A percentile compares a stretch with the other conserved stretches of the same genome.
Conservation (phyloP, 2,888 invertebrate genomes). For the Athetis lepigone region DNA sequence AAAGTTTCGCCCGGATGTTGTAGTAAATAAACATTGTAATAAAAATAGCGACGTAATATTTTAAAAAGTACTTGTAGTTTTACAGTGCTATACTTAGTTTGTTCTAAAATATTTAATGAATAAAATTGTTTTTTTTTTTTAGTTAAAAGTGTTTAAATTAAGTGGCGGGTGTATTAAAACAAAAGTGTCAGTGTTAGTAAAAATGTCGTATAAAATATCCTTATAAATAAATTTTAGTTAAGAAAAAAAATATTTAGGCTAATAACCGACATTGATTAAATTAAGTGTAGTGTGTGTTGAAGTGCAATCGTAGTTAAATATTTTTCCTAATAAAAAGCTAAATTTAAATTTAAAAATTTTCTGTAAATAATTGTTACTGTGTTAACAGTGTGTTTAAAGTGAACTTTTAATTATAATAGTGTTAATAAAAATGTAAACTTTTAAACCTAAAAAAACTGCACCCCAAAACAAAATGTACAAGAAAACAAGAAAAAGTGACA, state of each 20-base stretch:
- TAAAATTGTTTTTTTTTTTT: no score
- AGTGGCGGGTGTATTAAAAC: neutral
- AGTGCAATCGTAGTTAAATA: neutral
- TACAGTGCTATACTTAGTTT: conserved; percentile 17
- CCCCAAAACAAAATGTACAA: neutral
- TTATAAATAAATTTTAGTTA: no score
- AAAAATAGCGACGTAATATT: neutral
- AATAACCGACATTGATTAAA: neutral
- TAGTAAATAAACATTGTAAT: conserved; percentile 5
- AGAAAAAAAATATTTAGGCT: no score
- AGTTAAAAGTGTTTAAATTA: neutral
- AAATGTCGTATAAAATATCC: neutral
- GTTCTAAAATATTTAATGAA: neutral
- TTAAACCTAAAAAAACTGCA: neutral
- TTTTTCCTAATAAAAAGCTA: neutral
- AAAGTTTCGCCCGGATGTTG: conserved; percentile 27
- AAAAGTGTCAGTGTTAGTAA: neutral
- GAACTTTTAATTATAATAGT: no score
- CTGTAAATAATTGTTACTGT: no score
- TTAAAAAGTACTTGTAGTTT: neutral
- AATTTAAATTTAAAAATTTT: no score
- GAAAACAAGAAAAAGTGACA: neutral
- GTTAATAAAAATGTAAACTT: neutral
- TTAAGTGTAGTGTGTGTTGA: neutral
- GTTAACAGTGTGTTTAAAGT: no score